A percentile compares a stretch with the other conserved stretches of the same genome.
Evolutionary conservation across 2,113 vertebrate species (phyloP).

Genomic region (Erythrocercus mccallii): DNA sequence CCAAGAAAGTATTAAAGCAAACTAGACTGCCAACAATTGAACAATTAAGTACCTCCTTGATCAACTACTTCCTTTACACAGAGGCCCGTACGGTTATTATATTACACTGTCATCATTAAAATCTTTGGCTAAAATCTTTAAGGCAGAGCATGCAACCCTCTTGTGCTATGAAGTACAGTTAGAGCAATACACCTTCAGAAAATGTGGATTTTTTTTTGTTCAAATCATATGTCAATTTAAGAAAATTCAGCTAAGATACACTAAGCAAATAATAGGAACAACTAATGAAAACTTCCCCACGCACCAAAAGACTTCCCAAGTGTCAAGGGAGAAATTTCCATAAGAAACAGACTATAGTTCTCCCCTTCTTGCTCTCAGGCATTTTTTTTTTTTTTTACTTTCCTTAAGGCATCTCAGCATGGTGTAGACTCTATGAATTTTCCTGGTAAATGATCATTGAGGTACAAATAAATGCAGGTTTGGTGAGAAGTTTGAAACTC

Average conservation of each 20-base stretch:
- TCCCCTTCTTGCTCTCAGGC: not conserved
- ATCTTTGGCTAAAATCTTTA: not conserved
- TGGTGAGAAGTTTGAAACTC: not conserved
- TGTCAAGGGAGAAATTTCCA: not conserved
- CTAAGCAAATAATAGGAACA: not conserved
- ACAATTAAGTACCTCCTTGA: conserved; percentile 1
- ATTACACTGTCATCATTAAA: not conserved
- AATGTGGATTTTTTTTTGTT: not conserved
- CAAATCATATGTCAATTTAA: not conserved
- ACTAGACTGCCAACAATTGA: conserved; percentile 4
- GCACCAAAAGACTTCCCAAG: not conserved
- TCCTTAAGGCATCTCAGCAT: not conserved
- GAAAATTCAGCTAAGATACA: not conserved
- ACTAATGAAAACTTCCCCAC: not conserved
- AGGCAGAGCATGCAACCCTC: not conserved
- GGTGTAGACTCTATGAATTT: not conserved
- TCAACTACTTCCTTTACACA: conserved; percentile 32
- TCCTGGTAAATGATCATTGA: not conserved
- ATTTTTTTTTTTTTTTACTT: not conserved
- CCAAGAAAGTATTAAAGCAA: not conserved
- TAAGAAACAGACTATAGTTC: not conserved
- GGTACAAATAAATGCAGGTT: not conserved
- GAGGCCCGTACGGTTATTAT: not conserved
- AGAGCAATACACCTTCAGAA: not conserved
- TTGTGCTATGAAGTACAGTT: not conserved